Base-by-base conservation (phyloP, 1,140 invertebrate species). In the Drosophila hydei region DNA sequence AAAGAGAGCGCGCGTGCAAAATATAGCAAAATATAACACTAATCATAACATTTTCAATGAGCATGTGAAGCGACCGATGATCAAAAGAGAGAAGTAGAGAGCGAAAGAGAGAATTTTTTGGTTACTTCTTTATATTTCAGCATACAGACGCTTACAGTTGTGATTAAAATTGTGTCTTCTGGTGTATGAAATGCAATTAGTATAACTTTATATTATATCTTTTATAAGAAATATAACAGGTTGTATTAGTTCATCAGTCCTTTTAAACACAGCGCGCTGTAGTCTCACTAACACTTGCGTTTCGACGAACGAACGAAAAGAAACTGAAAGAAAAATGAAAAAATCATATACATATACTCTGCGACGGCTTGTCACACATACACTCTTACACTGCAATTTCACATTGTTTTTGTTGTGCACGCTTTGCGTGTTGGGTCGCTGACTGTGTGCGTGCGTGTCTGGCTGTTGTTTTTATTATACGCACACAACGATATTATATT, bases 261-360 rank as follows among this genome's bases (percentile, higher is more conserved):
- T 68, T 59, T 47, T n/a, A 40, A 60, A 19, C 38, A 54, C 54
- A 54, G 48, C 48, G 58, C 60, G 48, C 33, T 50, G 43, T 50
- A 68, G 68, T 68, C 75, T 62, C 42, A 85, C 72, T 30, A 78
- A 74, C 83, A 87, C 81, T 88, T 87, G 81, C 71, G 81, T 51
- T 72, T 56, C 48, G 54, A 52, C 71, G 71, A 78, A 47, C 79
- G 62, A 72, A 62, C 83, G 67, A 87, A 85, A 87, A 62, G 68
- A 80, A 88, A 87, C 71, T 87, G 83, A 87, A 81, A 77, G 79
- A 75, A 74, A 72, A 77, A 75, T 58, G 61, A 64, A 67, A 72
- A 72, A 67, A 72, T 67, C 69, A 67, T 40, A 62, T 69, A 69
- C 71, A 69, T 69, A 69, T 73, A 69, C 65, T 61, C 56, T 69